Evolutionary conservation across 2,113 vertebrate species (phyloP).

Genomic region (Gobio gobio): DNA sequence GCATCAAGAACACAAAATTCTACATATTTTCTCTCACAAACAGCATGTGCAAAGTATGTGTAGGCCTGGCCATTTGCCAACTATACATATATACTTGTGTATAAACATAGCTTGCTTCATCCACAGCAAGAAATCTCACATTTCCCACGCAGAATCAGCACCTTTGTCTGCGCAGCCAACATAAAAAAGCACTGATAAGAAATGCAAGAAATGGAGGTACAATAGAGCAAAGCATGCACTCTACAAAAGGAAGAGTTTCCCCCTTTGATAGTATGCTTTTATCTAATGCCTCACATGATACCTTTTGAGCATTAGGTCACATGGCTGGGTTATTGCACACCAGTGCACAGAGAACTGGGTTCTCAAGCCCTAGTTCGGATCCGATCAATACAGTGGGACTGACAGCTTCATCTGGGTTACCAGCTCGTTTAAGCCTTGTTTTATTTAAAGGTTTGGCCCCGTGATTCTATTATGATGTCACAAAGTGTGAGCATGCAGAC

Average conservation of each 20-base stretch:
- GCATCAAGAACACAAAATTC: not conserved
- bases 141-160: not conserved
- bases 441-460: constrained; percentile 20
- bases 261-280: not conserved
- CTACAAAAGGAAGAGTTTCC: not conserved
- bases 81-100: not conserved
- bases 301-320: not conserved
- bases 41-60: not conserved
- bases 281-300: constrained; percentile 19
- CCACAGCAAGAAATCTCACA: constrained; percentile 2
- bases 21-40: not conserved
- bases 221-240: not conserved
- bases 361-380: constrained; percentile 10
- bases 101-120: constrained; percentile 45
- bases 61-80: not conserved
- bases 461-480: constrained; percentile 1
- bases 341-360: constrained; percentile 19
- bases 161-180: not conserved
- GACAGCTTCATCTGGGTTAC: constrained; percentile 16
- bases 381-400: constrained; percentile 1
- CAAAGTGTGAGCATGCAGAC: not conserved
- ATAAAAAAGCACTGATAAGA: not conserved
- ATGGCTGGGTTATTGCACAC: constrained; percentile 28
- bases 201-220: not conserved
- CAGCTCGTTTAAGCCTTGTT: not conserved